These are phyloP conservation scores for Ispidina lecontei DNA, from an alignment of 2,797 vertebrate species.

Conservation along the genomic window DNA sequence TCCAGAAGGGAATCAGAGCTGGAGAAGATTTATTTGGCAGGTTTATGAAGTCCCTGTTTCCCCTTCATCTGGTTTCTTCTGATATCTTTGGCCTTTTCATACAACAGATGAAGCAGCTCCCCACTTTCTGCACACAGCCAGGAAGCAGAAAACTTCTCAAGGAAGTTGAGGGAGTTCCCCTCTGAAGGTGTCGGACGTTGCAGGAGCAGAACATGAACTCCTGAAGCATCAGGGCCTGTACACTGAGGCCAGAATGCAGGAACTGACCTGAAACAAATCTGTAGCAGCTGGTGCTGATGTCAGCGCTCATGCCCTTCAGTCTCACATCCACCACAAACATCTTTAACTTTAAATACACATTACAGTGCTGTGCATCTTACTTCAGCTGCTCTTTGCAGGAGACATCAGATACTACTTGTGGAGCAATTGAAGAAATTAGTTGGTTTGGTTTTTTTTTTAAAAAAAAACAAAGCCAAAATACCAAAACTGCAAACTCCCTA, in stretches of 20 bases:
- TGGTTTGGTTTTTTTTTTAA: fast-evolving
- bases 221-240: fast-evolving
- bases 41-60: neutral
- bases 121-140: neutral
- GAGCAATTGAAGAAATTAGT: neutral
- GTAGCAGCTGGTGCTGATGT: neutral
- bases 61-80: neutral
- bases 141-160: neutral
- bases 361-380: neutral
- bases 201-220: neutral
- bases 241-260: neutral
- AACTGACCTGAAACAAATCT: neutral
- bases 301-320: neutral
- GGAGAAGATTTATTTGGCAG: neutral
- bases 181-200: neutral
- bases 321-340: neutral
- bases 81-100: neutral
- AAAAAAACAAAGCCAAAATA: neutral
- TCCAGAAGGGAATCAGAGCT: neutral
- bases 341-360: neutral
- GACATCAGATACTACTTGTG: neutral
- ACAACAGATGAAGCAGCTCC: neutral
- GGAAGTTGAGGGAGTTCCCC: neutral
- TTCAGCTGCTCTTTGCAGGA: neutral
- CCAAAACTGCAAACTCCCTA: neutral